A percentile compares a stretch with the other conserved stretches of the same genome.
Evolutionary conservation across 2,888 invertebrate genomes (phyloP).

Genomic region (Hirtodrosophila trivittata): DNA sequence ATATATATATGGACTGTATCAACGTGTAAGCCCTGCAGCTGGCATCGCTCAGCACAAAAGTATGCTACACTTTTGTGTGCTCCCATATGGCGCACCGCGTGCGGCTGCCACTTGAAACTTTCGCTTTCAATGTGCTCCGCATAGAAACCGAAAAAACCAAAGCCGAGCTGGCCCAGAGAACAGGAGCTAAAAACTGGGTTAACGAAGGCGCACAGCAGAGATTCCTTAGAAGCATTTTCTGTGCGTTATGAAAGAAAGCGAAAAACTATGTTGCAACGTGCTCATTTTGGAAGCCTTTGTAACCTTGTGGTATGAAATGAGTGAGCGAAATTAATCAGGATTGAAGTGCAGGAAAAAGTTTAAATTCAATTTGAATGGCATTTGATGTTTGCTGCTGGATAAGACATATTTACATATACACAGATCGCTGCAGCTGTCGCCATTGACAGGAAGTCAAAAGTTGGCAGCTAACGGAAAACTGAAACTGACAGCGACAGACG

Average conservation of each 20-base stretch:
- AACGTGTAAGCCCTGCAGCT: constrained; percentile 8
- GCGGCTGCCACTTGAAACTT: constrained; percentile 50
- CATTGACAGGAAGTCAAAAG: constrained; percentile 67
- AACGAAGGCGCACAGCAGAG: constrained; percentile 52
- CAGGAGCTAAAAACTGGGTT: constrained; percentile 46
- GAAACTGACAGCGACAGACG: constrained; percentile 54
- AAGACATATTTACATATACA: constrained; percentile 30
- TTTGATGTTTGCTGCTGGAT: constrained; percentile 31
- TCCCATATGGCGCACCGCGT: constrained; percentile 1
- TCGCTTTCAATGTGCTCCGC: constrained; percentile 51
- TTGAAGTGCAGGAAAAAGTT: constrained; percentile 23
- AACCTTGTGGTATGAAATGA: constrained; percentile 8
- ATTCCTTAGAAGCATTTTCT: too few species aligned
- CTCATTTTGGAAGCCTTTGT: constrained; percentile 23
- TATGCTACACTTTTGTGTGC: constrained; percentile 47
- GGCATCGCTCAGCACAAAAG: constrained; percentile 25
- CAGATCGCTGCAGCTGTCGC: constrained; percentile 57
- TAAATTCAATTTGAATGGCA: constrained; percentile 50
- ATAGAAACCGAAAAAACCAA: constrained; percentile 36
- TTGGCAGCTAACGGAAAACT: constrained; percentile 65
- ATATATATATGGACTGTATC: too few species aligned
- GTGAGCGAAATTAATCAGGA: not conserved
- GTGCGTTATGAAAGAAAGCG: constrained; percentile 18
- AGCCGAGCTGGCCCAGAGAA: constrained; percentile 2
- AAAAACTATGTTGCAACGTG: constrained; percentile 2